Base-by-base conservation (phyloP, 2,797 vertebrate genomes). In the Peromyscus eremicus region DNA sequence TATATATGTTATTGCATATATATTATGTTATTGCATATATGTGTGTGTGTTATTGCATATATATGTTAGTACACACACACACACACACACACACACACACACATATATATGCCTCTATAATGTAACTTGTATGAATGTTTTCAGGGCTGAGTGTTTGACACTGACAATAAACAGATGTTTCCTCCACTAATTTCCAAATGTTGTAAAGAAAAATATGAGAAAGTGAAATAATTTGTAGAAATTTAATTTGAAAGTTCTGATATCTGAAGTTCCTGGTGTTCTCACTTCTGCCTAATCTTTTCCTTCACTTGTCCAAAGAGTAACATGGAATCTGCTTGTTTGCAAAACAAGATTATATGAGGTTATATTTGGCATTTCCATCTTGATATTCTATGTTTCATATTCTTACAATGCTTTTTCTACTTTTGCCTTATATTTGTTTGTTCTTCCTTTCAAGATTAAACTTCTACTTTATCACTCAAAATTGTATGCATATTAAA, bases 161-260 rank as follows among this genome's bases (percentile, higher is more conserved):
- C 46, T 52, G 46, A 52, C 34, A 79, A 19, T 32, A 79, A 79
- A 19, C 16, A 82, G 8, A 40, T 62, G 37, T 29, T 25, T 7
- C n/a, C 37, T 17, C 60, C 3, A 25, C 37, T 37, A 60, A 79
- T 55, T 55, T 37, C 21, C 17, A 49, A 66, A 70, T 32, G 34
- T 77, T 94, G 23, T 4, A 34, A 68, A 68, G 13, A 64, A 93
- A 95, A 77, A 64, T 8, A 62, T 84, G 2, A 87, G 27, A 92
- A 82, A 79, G 11, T 37, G 34, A 62, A 85, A 86, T 62, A 81
- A 6, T 0, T 21, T 27, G 1, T 7, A 75, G 6, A 14, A 85
- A 25, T 85, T 95, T 90, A 23, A 32, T 23, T 60, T 95, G 32
- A 62, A 92, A 92, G 76, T n/a, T 84, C 25, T 92, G 79, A 6